Evolutionary conservation across 2,797 vertebrate genomes (phyloP).

Genomic region (Knipowitschia caucasica): DNA sequence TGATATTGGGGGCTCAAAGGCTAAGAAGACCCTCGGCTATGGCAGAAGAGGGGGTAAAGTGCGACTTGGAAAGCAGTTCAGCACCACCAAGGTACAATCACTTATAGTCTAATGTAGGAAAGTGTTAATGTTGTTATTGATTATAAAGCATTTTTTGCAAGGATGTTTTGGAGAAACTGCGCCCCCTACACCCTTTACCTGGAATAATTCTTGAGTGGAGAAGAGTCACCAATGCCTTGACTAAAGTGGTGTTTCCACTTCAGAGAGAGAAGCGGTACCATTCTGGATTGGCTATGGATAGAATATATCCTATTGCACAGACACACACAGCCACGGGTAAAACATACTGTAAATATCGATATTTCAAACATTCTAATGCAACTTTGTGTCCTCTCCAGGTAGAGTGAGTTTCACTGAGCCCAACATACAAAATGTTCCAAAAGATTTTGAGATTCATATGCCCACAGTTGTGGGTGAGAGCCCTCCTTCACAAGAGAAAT

Average conservation of each 20-base stretch:
- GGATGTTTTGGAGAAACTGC: conserved; percentile 92
- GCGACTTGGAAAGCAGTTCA: conserved; percentile 85
- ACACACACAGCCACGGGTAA: conserved; percentile 93
- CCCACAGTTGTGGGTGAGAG: conserved; percentile 83
- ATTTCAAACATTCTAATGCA: neutral
- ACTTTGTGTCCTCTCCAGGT: conserved; percentile 64
- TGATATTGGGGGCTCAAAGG: conserved; percentile 73
- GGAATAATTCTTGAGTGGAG: conserved; percentile 96
- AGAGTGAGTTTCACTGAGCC: conserved; percentile 92
- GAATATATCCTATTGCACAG: conserved; percentile 88
- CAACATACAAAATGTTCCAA: conserved; percentile 96
- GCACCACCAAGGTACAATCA: conserved; percentile 86
- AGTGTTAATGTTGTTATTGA: neutral
- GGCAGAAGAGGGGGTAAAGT: conserved; percentile 77
- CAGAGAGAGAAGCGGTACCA: conserved; percentile 86
- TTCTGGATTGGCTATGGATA: conserved; percentile 85
- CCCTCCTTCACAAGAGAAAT: conserved; percentile 74
- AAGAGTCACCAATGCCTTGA: conserved; percentile 91
- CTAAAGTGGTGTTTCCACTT: conserved; percentile 93
- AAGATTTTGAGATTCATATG: conserved; percentile 95
- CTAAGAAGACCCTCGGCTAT: conserved; percentile 91
- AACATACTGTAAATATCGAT: neutral
- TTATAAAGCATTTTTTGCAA: conserved; percentile 46
- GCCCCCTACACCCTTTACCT: conserved; percentile 85
- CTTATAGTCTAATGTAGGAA: neutral